Percentiles rank a stretch among this genome's conserved stretches.
These are phyloP conservation scores for Xestia c-nigrum DNA, from an alignment of 2,888 invertebrate genomes.

Conservation along the genomic window DNA sequence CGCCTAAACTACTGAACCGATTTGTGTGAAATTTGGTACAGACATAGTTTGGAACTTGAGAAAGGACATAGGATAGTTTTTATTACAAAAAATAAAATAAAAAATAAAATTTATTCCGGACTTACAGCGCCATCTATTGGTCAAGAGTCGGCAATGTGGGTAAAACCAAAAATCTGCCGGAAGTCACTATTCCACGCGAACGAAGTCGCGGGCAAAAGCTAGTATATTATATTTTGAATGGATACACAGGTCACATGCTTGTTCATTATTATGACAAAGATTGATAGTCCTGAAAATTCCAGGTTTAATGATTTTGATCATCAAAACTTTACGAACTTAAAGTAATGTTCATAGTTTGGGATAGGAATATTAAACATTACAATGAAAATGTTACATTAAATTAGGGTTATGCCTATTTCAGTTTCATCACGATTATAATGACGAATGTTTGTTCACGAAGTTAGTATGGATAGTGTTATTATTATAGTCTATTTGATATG, in stretches of 20 bases:
- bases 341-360: background rate
- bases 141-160: too few species aligned
- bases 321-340: background rate
- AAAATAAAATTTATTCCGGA: too few species aligned
- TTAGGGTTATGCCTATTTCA: background rate
- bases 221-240: too few species aligned
- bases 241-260: background rate
- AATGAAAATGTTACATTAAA: background rate
- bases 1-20: too few species aligned
- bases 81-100: too few species aligned
- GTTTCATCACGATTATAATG: background rate
- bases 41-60: too few species aligned
- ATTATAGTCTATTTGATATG: background rate
- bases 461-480: background rate
- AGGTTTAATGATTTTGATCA: background rate
- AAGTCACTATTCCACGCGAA: too few species aligned
- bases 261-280: background rate
- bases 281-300: background rate
- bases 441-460: background rate
- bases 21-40: too few species aligned
- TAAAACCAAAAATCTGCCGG: too few species aligned
- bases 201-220: too few species aligned
- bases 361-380: background rate
- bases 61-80: too few species aligned
- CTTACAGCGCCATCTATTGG: too few species aligned